Percentiles rank a stretch among this genome's conserved stretches.
Evolutionary conservation across 2,797 vertebrate species (phyloP).

Genomic region (Anableps anableps): DNA sequence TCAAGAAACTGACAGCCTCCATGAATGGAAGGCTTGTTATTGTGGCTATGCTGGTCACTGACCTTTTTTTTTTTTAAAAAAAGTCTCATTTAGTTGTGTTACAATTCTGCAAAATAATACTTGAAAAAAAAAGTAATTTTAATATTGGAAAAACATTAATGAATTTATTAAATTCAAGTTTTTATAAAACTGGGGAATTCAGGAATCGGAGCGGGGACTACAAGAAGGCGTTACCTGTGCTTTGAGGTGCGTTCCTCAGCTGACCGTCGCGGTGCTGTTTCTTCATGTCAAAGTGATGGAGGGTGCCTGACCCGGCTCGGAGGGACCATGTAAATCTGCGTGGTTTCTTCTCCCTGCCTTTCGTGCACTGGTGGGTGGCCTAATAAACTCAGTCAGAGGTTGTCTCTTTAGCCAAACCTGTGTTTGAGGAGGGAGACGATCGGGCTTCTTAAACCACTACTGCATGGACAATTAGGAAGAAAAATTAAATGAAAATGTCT

Average conservation of each 20-base stretch:
- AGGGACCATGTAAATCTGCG: not conserved
- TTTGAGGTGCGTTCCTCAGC: not conserved
- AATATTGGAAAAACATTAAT: too few species aligned
- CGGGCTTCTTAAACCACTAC: not conserved
- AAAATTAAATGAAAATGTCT: not conserved
- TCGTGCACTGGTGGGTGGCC: not conserved
- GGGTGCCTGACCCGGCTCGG: not conserved
- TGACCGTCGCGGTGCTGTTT: not conserved
- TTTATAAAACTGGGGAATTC: too few species aligned
- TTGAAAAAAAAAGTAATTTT: too few species aligned
- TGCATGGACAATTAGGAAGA: not conserved
- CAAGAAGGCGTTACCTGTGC: not conserved
- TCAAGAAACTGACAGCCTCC: too few species aligned
- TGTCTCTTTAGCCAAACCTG: not conserved
- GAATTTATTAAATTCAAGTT: too few species aligned
- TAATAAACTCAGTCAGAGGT: not conserved
- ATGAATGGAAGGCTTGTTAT: too few species aligned
- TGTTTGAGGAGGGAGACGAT: not conserved
- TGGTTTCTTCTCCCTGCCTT: not conserved
- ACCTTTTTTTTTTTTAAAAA: too few species aligned
- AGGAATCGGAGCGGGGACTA: not conserved
- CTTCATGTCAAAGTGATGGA: not conserved
- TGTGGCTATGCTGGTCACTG: too few species aligned
- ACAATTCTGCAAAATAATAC: too few species aligned
- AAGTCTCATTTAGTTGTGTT: too few species aligned